Evolutionary conservation across 2,888 invertebrate species (phyloP), one percentile per base, ranked within the genome.

Genomic region (Apodemia zela): DNA sequence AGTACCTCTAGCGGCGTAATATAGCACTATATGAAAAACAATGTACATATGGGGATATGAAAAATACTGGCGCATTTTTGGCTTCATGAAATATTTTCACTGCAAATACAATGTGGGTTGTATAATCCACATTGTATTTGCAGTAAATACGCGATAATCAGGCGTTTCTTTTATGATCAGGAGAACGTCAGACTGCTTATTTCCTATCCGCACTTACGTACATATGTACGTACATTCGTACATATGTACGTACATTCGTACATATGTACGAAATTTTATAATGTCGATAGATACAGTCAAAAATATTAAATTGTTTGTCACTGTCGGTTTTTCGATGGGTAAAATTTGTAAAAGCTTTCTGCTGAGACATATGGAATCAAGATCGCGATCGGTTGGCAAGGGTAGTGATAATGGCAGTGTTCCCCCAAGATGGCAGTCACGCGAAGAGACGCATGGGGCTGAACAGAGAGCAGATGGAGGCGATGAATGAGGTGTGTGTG

Each of bases 391-490:
- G 13, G 54, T 54, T 13, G 38, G 60, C 54, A 21, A 54, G 54
- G 54, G 54, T 54, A 54, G 54, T 54, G 54, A 54, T 88, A 89
- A 89, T 85, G 76, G 85, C 85, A 87, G 57, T 82, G 77, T 87
- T 86, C 75, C 79, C 42, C 84, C 82, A 92, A 92, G 92, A 92
- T 92, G 92, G 92, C 92, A 91, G 92, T 88, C 90, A 92, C 89
- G 87, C 89, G 91, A 92, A 91, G 87, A 82, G 91, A 86, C 90
- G 92, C 78, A 90, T 91, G 88, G 92, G 92, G 81, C 91, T 92
- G 85, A 92, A 91, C 87, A 87, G 90, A 80, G 92, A 92, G 80
- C 89, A 92, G 81, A 89, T 92, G 88, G 92, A 92, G 83, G 92
- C 89, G 77, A 87, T 92, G 89, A 88, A 85, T 81, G 85, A 83